Evolutionary conservation across 1,140 invertebrate genomes (phyloP).

Genomic region (Leptinotarsa undecemlineata): DNA sequence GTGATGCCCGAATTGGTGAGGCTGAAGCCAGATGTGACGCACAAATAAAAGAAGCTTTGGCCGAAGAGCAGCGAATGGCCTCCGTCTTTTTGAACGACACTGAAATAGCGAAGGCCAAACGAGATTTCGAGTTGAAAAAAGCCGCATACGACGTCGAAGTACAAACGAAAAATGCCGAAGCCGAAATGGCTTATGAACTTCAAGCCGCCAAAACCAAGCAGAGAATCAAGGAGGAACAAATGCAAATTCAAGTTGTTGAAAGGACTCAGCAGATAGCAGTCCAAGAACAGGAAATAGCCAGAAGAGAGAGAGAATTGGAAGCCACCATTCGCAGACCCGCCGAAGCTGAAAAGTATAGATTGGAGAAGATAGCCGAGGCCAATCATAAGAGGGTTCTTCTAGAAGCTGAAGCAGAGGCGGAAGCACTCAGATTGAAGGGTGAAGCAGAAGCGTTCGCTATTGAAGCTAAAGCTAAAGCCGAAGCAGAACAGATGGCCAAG

Average conservation of each 20-base stretch:
- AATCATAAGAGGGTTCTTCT: slow-evolving; percentile 78
- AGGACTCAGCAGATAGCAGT: slow-evolving; percentile 89
- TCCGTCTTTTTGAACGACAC: slow-evolving; percentile 89
- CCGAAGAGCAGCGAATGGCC: slow-evolving; percentile 95
- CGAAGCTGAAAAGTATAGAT: slow-evolving; percentile 89
- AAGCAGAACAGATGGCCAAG: slow-evolving; percentile 94
- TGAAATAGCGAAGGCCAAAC: slow-evolving; percentile 93
- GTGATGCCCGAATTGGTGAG: slow-evolving; percentile 94
- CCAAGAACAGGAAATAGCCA: slow-evolving; percentile 86
- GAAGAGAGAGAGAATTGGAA: slow-evolving; percentile 86
- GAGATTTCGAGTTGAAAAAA: slow-evolving; percentile 97
- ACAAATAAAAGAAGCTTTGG: slow-evolving; percentile 90
- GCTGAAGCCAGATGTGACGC: slow-evolving; percentile 90
- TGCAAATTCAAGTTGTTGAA: slow-evolving; percentile 92
- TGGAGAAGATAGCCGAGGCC: slow-evolving; percentile 93
- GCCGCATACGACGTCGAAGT: slow-evolving; percentile 97
- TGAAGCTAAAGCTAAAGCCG: slow-evolving; percentile 90
- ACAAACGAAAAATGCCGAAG: slow-evolving; percentile 91
- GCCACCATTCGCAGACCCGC: slow-evolving; percentile 88
- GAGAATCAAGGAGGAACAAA: slow-evolving; percentile 94
- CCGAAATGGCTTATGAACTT: slow-evolving; percentile 91
- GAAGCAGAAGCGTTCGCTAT: slow-evolving; percentile 94
- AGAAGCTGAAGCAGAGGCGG: slow-evolving; percentile 94
- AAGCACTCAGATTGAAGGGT: slow-evolving; percentile 75
- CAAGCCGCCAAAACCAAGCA: slow-evolving; percentile 96